These are phyloP conservation scores for Lordiphosa stackelbergi DNA, from an alignment of 1,140 invertebrate species.

Conservation along the genomic window DNA sequence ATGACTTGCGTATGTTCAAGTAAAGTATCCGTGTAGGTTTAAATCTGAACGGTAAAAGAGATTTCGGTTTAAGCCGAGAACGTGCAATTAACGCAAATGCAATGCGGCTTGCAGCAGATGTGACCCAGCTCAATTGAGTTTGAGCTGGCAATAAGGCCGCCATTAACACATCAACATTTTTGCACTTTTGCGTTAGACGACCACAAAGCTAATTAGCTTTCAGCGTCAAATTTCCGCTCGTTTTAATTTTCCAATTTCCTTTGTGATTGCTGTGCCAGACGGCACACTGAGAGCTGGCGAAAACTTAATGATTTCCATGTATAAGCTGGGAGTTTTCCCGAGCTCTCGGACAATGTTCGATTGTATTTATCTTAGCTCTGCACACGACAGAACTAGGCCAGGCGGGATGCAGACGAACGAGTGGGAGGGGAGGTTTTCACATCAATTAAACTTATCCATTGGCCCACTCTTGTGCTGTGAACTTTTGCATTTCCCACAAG, in stretches of 20 bases:
- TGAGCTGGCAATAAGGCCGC: conserved; percentile 5
- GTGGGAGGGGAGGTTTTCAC: conserved; percentile 12
- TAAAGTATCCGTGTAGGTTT: conserved; percentile 24
- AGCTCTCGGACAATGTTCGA: conserved; percentile 30
- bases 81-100: conserved; percentile 28
- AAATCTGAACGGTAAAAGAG: conserved; percentile 31
- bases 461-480: conserved; percentile 13
- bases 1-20: conserved; percentile 53
- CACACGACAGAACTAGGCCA: conserved; percentile 1
- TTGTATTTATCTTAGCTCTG: conserved; percentile 50
- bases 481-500: conserved; percentile 65
- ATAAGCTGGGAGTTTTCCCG: conserved; percentile 15
- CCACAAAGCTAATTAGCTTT: conserved; percentile 69
- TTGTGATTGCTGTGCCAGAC: conserved; percentile 35
- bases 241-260: conserved; percentile 64
- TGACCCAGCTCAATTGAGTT: conserved; percentile 25
- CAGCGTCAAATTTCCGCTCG: conserved; percentile 61
- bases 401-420: not conserved
- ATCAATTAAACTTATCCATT: conserved; percentile 66
- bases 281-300: conserved; percentile 19
- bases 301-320: conserved; percentile 58
- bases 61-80: conserved; percentile 37
- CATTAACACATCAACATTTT: conserved; percentile 14
- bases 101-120: not conserved
- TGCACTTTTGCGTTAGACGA: conserved; percentile 30